phyloP scores from a whole-genome alignment of 1,140 invertebrate genomes.

The Drosophila cardini region DNA sequence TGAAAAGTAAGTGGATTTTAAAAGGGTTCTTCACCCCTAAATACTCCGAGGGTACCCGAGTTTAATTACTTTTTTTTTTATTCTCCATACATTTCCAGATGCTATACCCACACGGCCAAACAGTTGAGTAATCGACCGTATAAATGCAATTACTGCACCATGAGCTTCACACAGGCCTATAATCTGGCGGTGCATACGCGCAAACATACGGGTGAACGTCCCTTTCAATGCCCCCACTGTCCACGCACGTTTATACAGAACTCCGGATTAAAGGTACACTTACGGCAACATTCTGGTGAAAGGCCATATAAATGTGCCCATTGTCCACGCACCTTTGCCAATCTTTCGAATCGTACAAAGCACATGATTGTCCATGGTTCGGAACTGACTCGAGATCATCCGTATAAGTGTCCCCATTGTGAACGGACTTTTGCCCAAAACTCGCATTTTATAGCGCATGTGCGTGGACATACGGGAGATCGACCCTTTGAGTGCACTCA shows the following conservation, averaged over 20 bases:
- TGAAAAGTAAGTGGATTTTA: conserved; percentile 2
- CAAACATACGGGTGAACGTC: conserved; percentile 2
- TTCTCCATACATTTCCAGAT: neutral
- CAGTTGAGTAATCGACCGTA: neutral
- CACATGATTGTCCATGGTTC: conserved; percentile 1
- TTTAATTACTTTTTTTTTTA: neutral
- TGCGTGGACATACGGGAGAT: conserved; percentile 15
- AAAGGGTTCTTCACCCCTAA: no score
- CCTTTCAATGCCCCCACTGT: conserved; percentile 16
- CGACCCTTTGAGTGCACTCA: conserved; percentile 13
- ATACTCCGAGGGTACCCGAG: neutral
- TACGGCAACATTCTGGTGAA: conserved; percentile 16
- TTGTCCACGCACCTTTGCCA: conserved; percentile 22
- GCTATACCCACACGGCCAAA: neutral
- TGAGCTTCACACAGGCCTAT: neutral
- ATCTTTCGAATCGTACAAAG: conserved; percentile 9
- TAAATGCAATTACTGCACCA: conserved; percentile 14
- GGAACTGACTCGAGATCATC: neutral
- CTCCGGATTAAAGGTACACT: conserved; percentile 3
- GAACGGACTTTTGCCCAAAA: conserved; percentile 9
- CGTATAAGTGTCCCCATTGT: conserved; percentile 20
- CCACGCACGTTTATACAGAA: conserved; percentile 1
- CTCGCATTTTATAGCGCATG: conserved; percentile 11
- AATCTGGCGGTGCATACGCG: conserved; percentile 8
- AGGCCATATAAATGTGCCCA: conserved; percentile 14